Evolutionary conservation across 1,140 invertebrate species (phyloP), one percentile per base, ranked within the genome.

Genomic region (Saxidomus purpurata): DNA sequence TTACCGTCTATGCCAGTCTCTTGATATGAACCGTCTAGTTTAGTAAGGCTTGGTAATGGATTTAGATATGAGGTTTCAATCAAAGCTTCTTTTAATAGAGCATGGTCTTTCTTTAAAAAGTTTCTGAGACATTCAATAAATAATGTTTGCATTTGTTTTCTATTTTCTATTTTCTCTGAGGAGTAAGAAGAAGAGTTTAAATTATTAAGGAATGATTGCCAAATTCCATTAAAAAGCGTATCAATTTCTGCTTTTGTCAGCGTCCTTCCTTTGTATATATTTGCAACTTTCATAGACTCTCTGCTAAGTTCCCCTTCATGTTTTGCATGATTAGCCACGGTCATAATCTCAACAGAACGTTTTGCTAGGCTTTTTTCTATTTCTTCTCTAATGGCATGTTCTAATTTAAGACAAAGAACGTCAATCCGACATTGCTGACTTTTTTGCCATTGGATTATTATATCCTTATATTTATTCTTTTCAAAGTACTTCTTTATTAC

Each of bases 391-490:
- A 74, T 74, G 19, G 11, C 9, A 3, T 25, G 15, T 74, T 74
- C 34, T n/a, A 74, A 47, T 28, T 40, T 40, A 19, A 38, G 1
- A 74, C 15, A 74, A 15, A 38, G 9, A 11, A 1, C 17, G 40
- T 38, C 6, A 9, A 47, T 40, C 4, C 22, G 19, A 6, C 4
- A 38, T 2, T 40, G 6, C 40, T 38, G 40, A 9, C 36, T 40
- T 6, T 22, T n/a, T 74, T 38, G 36, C 69, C 69, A 74, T 74
- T 74, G 69, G 38, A 74, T 74, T 11, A 38, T 28, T 8, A 74
- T 40, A 25, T 74, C 36, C 31, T 38, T 47, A 38, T 74, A 74
- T 74, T 74, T 47, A 38, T 74, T 17, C 9, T 40, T 40, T 40
- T 74, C 69, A 38, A 74, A 74, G 19, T 22, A 40, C 8, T 1